A percentile compares a stretch with the other conserved stretches of the same genome.
These are phyloP conservation scores for Phymorhynchus buccinoides DNA, from an alignment of 1,140 invertebrate genomes.

Conservation along the genomic window DNA sequence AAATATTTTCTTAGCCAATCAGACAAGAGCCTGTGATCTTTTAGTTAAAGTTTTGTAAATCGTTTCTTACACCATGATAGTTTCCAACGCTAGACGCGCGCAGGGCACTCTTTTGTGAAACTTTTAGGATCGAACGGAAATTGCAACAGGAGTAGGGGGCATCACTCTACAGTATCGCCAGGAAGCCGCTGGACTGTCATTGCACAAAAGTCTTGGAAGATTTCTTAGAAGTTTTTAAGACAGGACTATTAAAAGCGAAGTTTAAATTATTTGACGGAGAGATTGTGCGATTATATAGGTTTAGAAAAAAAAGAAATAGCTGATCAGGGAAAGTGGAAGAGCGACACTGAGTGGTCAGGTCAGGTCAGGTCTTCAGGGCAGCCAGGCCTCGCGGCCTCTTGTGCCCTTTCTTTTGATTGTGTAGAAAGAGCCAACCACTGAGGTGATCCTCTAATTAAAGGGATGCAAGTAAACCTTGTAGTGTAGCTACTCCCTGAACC, in stretches of 20 bases:
- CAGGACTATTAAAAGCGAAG: neutral
- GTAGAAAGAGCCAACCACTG: no score
- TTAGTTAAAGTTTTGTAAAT: neutral
- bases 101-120: neutral
- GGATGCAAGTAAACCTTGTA: no score
- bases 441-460: no score
- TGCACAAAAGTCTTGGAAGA: conserved; percentile 11
- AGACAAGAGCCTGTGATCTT: neutral
- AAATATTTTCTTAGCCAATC: no score
- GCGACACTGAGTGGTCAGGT: no score
- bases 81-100: neutral
- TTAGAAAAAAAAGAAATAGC: neutral
- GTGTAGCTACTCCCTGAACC: no score
- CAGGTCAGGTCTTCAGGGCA: no score
- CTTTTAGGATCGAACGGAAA: neutral
- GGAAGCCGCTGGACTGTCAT: neutral
- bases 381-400: no score
- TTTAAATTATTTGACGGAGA: neutral
- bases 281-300: neutral
- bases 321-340: neutral
- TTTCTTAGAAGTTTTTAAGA: neutral
- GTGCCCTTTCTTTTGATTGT: no score
- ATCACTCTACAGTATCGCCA: neutral
- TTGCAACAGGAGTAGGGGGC: neutral
- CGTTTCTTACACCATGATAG: neutral